Evolutionary conservation across 2,888 invertebrate genomes (phyloP).

Genomic region (Dilophus febrilis): DNA sequence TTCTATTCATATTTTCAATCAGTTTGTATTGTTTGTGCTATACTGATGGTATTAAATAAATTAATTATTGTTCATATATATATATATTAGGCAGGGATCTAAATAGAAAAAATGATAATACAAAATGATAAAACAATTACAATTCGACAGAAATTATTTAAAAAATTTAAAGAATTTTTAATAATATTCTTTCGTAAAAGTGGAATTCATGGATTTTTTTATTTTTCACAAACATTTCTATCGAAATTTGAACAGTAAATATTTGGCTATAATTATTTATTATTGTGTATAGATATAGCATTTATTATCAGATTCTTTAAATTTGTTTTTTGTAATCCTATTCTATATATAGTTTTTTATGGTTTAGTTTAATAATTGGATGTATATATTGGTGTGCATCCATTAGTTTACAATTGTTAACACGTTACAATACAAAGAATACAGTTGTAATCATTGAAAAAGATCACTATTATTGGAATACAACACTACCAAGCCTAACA

Average conservation of each 20-base stretch:
- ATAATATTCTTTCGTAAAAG: constrained; percentile 19
- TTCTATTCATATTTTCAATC: too few species aligned
- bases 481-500: constrained; percentile 22
- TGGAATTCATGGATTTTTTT: constrained; percentile 23
- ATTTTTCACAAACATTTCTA: constrained; percentile 16
- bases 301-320: too few species aligned
- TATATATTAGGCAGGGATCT: too few species aligned
- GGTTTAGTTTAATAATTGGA: constrained; percentile 18
- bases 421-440: constrained; percentile 23
- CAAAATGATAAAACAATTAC: too few species aligned
- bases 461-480: constrained; percentile 26
- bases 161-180: constrained; percentile 9
- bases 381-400: constrained; percentile 19
- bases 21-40: too few species aligned
- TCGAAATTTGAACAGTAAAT: constrained; percentile 18
- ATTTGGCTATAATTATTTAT: background rate
- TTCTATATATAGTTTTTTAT: constrained; percentile 15
- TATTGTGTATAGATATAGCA: too few species aligned
- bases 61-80: too few species aligned
- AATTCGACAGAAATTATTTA: too few species aligned
- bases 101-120: too few species aligned
- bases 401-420: constrained; percentile 21
- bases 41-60: too few species aligned
- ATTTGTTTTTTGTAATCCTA: background rate
- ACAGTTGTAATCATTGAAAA: constrained; percentile 25